These are phyloP conservation scores for Cantharis rufa DNA, from an alignment of 2,888 invertebrate species.

Conservation along the genomic window DNA sequence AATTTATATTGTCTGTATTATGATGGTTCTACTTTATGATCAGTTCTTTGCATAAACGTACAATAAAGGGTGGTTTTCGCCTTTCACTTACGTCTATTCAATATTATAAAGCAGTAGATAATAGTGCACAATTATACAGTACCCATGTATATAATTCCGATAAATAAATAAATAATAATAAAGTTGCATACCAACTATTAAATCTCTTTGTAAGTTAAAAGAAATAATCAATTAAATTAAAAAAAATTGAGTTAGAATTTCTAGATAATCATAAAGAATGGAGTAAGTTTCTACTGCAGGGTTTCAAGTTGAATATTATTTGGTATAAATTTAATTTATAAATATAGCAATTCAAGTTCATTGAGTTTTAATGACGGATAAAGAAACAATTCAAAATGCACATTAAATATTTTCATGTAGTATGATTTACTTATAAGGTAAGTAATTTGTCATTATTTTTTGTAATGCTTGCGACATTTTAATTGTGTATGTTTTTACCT, in stretches of 20 bases:
- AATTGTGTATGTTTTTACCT: conserved; percentile 51
- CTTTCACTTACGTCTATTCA: not conserved
- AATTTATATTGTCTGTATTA: not conserved
- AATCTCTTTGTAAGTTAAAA: not conserved
- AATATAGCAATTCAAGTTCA: not conserved
- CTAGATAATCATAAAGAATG: not conserved
- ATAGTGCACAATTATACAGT: not conserved
- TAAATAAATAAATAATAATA: not conserved
- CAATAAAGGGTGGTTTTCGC: not conserved
- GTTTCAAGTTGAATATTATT: not conserved
- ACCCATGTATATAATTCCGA: not conserved
- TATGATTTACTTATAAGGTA: conserved; percentile 29
- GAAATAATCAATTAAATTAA: not conserved
- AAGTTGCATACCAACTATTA: not conserved
- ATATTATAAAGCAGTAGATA: not conserved
- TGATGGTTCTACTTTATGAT: not conserved
- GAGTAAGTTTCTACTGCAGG: not conserved
- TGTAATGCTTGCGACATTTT: conserved; percentile 48
- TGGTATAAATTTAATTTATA: not conserved
- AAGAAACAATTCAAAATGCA: not conserved
- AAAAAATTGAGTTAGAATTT: not conserved
- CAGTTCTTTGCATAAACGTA: not conserved
- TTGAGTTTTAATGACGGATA: not conserved
- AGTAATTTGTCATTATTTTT: conserved; percentile 50
- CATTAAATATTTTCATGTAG: not conserved